phyloP scores from a whole-genome alignment of 2,113 vertebrate species.

The Antidorcas marsupialis region DNA sequence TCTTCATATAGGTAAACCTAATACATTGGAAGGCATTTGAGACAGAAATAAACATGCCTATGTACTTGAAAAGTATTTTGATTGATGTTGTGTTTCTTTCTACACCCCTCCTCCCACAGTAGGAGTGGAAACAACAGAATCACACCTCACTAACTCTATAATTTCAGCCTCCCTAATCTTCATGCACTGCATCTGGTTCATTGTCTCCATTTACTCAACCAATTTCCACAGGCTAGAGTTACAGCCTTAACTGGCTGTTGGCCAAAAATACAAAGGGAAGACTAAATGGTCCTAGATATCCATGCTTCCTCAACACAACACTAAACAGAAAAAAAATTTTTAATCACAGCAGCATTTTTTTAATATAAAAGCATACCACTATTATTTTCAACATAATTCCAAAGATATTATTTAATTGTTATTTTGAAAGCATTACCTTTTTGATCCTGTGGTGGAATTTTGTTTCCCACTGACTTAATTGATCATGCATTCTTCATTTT shows the following conservation, averaged over 20 bases:
- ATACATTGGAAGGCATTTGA: not conserved
- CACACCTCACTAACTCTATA: not conserved
- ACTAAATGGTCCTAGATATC: not conserved
- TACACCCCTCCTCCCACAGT: fast-evolving
- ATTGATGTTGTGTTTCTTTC: not conserved
- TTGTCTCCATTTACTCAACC: slow-evolving; percentile 60
- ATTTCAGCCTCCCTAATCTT: not conserved
- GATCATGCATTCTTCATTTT: not conserved
- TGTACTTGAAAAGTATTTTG: not conserved
- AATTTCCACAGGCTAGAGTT: not conserved
- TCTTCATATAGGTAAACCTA: not conserved
- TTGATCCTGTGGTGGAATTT: not conserved
- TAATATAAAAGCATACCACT: not conserved
- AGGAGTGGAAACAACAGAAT: not conserved
- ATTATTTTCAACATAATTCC: not conserved
- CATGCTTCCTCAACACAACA: not conserved
- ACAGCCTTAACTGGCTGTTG: slow-evolving; percentile 18
- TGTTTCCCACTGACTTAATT: not conserved
- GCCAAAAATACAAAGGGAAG: slow-evolving; percentile 18
- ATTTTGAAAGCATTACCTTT: not conserved
- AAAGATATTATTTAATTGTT: not conserved
- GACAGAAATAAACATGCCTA: not conserved
- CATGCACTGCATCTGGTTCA: slow-evolving; percentile 14
- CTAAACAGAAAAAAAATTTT: not conserved
- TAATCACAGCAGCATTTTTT: not conserved